Conservation (phyloP, 2,797 vertebrate species). For the Premnoplex brunnescens region DNA sequence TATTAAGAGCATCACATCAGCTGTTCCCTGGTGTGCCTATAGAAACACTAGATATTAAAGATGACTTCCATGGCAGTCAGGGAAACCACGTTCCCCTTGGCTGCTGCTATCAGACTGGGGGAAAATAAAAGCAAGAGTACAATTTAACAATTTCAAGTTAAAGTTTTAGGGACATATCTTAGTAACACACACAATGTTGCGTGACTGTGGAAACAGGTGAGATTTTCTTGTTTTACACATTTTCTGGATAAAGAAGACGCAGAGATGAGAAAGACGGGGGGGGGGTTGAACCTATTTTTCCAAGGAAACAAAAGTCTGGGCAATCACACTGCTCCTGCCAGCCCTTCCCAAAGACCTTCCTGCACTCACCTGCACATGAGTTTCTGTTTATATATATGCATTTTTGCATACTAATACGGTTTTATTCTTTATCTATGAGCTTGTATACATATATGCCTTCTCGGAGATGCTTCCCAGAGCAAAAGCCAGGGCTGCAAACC, state of each 20-base stretch:
- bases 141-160: not conserved
- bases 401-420: not conserved
- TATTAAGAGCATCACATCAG: not conserved
- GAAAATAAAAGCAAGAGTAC: not conserved
- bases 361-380: not conserved
- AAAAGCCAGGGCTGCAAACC: not conserved
- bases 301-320: not conserved
- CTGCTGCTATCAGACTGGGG: not conserved
- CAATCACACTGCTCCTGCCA: rapidly evolving
- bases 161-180: not conserved
- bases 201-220: not conserved
- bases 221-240: not conserved
- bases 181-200: rapidly evolving
- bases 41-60: not conserved
- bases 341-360: not conserved
- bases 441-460: not conserved
- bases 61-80: not conserved
- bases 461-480: not conserved
- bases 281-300: not conserved
- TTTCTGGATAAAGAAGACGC: not conserved
- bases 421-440: not conserved
- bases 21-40: not conserved
- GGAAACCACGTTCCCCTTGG: not conserved
- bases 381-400: not conserved
- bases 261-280: not conserved